A percentile compares a stretch with the other conserved stretches of the same genome.
These are phyloP conservation scores for Hemiprocne comata DNA, from an alignment of 2,113 vertebrate genomes.

Conservation along the genomic window DNA sequence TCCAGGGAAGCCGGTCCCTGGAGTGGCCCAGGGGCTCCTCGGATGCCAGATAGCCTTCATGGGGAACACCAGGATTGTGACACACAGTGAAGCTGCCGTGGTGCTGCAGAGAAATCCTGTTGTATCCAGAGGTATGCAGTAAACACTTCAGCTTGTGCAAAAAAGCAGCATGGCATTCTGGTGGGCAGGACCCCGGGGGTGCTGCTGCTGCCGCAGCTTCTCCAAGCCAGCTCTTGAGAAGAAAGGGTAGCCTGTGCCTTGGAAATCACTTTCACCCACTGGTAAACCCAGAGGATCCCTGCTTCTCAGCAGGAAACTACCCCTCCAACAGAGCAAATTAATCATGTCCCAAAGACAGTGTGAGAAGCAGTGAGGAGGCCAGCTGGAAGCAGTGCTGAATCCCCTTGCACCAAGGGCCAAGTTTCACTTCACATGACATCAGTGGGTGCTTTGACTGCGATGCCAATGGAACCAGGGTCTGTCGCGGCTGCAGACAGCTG, in stretches of 20 bases:
- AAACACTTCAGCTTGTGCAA: background rate
- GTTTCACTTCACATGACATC: background rate
- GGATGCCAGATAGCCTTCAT: background rate
- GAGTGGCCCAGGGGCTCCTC: background rate
- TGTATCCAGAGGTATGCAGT: background rate
- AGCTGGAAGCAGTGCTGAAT: constrained; percentile 24
- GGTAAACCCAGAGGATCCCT: constrained; percentile 43
- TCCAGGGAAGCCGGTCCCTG: background rate
- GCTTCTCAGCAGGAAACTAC: constrained; percentile 38
- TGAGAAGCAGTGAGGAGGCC: constrained; percentile 13
- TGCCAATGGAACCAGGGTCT: constrained; percentile 5
- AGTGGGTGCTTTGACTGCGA: background rate
- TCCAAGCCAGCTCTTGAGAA: background rate
- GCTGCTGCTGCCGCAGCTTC: background rate
- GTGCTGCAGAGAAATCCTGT: background rate
- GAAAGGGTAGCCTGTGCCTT: constrained; percentile 10
- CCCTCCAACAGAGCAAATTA: constrained; percentile 46
- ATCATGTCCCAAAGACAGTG: constrained; percentile 23
- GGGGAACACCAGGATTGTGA: background rate
- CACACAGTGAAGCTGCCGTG: accelerated
- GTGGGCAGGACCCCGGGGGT: accelerated
- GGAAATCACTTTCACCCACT: constrained; percentile 42
- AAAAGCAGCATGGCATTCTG: background rate
- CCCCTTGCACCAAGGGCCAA: constrained; percentile 1
- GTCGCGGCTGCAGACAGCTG: constrained; percentile 35